These are phyloP conservation scores for Ichneumoninae sp. DNA, from an alignment of 2,888 invertebrate species.

Conservation along the genomic window DNA sequence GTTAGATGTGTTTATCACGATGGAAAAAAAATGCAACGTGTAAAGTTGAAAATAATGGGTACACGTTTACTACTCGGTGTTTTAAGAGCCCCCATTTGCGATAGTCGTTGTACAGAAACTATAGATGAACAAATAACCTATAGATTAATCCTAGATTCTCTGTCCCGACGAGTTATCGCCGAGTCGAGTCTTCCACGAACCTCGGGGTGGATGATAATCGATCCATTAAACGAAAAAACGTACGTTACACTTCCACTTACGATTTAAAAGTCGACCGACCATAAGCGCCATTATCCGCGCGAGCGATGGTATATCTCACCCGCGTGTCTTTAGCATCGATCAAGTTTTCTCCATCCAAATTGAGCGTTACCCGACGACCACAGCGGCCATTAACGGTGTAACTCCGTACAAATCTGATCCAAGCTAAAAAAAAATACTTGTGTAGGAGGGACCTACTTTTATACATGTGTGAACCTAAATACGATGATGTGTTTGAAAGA, in stretches of 20 bases:
- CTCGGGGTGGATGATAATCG: conserved; percentile 52
- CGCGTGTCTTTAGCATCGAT: not conserved
- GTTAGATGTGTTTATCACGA: conserved; percentile 17
- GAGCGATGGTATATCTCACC: conserved; percentile 4
- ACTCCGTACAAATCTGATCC: conserved; percentile 2
- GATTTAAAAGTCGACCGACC: conserved; percentile 17
- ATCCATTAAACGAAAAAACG: conserved; percentile 39
- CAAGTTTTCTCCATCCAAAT: conserved; percentile 31
- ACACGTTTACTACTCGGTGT: conserved; percentile 53
- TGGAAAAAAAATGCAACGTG: conserved; percentile 16
- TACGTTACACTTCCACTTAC: conserved; percentile 47
- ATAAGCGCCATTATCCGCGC: conserved; percentile 10
- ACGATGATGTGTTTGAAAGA: conserved; percentile 35
- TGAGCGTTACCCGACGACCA: conserved; percentile 34
- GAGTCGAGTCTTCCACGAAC: conserved; percentile 62
- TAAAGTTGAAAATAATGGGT: conserved; percentile 34
- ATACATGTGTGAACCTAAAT: conserved; percentile 39
- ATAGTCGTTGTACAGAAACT: not conserved
- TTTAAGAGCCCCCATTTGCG: conserved; percentile 18
- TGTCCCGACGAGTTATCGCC: conserved; percentile 37
- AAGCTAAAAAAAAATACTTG: conserved; percentile 17
- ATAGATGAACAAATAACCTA: not conserved
- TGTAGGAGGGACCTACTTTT: conserved; percentile 46
- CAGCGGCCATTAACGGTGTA: not conserved
- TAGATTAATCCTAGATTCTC: conserved; percentile 11